Evolutionary conservation across 2,113 vertebrate species (phyloP).

Genomic region (Xiphophorus maculatus): DNA sequence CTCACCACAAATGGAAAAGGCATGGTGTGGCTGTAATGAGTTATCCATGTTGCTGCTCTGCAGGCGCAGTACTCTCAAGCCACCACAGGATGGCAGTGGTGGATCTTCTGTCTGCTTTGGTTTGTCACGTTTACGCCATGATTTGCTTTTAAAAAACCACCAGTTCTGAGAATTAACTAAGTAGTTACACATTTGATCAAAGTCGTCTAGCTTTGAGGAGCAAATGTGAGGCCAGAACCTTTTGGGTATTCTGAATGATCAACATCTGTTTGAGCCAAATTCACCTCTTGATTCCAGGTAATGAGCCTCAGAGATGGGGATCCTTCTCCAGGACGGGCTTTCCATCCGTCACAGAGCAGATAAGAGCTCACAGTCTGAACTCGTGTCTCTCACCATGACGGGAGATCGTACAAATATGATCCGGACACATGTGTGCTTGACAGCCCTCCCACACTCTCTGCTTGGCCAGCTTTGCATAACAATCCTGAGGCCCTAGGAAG

Average conservation of each 20-base stretch:
- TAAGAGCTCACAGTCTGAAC: conserved; percentile 36
- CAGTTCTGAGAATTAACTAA: background rate
- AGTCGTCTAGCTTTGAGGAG: background rate
- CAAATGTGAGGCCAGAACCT: background rate
- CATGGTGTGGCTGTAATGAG: conserved; percentile 61
- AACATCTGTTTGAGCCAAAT: conserved; percentile 53
- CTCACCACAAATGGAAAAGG: conserved; percentile 67
- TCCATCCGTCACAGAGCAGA: conserved; percentile 15
- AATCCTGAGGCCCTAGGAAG: conserved; percentile 72
- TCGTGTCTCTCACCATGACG: conserved; percentile 26
- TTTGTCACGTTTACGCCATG: conserved; percentile 9
- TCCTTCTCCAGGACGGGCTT: conserved; percentile 30
- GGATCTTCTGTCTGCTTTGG: conserved; percentile 42
- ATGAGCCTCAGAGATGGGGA: conserved; percentile 30
- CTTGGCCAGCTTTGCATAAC: conserved; percentile 77
- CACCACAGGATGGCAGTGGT: conserved; percentile 76
- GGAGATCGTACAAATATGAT: conserved; percentile 57
- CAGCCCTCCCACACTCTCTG: conserved; percentile 71
- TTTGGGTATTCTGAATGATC: conserved; percentile 28
- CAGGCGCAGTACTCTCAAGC: conserved; percentile 20
- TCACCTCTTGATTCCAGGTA: conserved; percentile 35
- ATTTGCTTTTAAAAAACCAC: background rate
- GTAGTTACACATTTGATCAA: background rate
- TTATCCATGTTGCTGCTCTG: conserved; percentile 44
- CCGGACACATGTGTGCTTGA: conserved; percentile 64